These are phyloP conservation scores for Drosophila formosana DNA, from an alignment of 2,888 invertebrate species.

Conservation along the genomic window DNA sequence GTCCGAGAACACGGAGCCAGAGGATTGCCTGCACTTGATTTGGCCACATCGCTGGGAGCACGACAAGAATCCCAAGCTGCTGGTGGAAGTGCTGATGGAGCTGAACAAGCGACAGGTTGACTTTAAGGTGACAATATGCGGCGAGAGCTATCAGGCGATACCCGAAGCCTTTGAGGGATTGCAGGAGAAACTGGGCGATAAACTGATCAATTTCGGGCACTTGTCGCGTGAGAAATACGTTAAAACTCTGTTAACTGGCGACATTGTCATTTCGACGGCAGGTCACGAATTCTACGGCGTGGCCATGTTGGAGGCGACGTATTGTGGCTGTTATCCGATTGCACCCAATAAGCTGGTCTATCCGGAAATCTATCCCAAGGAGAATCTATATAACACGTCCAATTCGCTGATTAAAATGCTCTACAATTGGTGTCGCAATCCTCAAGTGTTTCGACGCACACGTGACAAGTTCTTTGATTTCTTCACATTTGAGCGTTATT, in stretches of 20 bases:
- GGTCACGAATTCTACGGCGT: slow-evolving; percentile 92
- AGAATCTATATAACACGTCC: slow-evolving; percentile 87
- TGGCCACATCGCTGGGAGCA: slow-evolving; percentile 94
- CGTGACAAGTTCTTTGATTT: slow-evolving; percentile 82
- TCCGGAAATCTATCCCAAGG: slow-evolving; percentile 89
- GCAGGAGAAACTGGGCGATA: slow-evolving; percentile 84
- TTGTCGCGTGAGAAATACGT: slow-evolving; percentile 87
- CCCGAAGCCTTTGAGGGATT: slow-evolving; percentile 88
- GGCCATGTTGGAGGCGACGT: slow-evolving; percentile 90
- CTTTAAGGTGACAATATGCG: slow-evolving; percentile 87
- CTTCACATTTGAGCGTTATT: slow-evolving; percentile 85
- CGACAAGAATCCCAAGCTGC: slow-evolving; percentile 90
- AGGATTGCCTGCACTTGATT: slow-evolving; percentile 86
- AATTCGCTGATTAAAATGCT: slow-evolving; percentile 87
- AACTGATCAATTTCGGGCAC: slow-evolving; percentile 88
- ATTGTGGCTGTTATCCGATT: slow-evolving; percentile 89
- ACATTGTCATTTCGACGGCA: slow-evolving; percentile 90
- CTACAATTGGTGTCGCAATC: slow-evolving; percentile 86
- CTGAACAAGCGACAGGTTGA: slow-evolving; percentile 86
- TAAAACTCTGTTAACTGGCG: slow-evolving; percentile 86
- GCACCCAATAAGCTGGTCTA: slow-evolving; percentile 90
- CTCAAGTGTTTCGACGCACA: slow-evolving; percentile 84
- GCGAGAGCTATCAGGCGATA: slow-evolving; percentile 88
- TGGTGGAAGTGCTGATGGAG: slow-evolving; percentile 87
- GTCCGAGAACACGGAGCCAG: slow-evolving; percentile 49